phyloP scores from a whole-genome alignment of 2,888 invertebrate genomes.

The Smittia aterrima region DNA sequence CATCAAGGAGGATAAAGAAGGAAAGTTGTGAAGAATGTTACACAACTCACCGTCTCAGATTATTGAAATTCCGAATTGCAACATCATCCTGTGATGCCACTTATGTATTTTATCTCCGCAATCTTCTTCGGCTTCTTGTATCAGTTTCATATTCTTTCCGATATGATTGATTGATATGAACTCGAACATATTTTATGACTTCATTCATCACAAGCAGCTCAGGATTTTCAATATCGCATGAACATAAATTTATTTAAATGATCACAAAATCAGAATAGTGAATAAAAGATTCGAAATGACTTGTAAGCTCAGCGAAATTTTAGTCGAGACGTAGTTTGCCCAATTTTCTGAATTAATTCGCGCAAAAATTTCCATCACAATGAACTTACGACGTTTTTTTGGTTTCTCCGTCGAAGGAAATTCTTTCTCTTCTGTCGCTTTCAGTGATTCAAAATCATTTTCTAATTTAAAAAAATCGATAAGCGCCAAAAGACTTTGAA shows the following conservation, averaged over 20 bases:
- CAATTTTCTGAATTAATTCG: background rate
- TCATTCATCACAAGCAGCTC: slow-evolving; percentile 20
- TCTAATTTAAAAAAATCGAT: slow-evolving; percentile 14
- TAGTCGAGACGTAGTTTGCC: too few relatives aligned
- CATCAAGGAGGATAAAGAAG: background rate
- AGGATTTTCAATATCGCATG: slow-evolving; percentile 26
- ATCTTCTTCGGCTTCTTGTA: background rate
- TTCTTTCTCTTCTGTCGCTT: background rate
- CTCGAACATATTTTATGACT: slow-evolving; percentile 21
- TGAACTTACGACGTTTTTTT: background rate
- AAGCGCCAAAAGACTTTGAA: slow-evolving; percentile 14
- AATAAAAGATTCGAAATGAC: slow-evolving; percentile 26
- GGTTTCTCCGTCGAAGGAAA: background rate
- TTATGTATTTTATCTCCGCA: slow-evolving; percentile 14
- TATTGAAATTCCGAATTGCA: slow-evolving; percentile 17
- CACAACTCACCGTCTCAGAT: slow-evolving; percentile 5
- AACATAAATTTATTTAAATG: slow-evolving; percentile 23
- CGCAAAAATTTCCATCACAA: background rate
- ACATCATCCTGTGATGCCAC: background rate
- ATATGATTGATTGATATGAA: slow-evolving; percentile 40
- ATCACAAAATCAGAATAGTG: slow-evolving; percentile 12
- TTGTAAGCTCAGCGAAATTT: background rate
- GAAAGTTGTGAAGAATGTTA: background rate
- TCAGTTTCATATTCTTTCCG: slow-evolving; percentile 6
- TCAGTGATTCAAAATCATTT: background rate